These are phyloP conservation scores for Raja brachyura DNA, from an alignment of 2,113 vertebrate species.

Conservation along the genomic window DNA sequence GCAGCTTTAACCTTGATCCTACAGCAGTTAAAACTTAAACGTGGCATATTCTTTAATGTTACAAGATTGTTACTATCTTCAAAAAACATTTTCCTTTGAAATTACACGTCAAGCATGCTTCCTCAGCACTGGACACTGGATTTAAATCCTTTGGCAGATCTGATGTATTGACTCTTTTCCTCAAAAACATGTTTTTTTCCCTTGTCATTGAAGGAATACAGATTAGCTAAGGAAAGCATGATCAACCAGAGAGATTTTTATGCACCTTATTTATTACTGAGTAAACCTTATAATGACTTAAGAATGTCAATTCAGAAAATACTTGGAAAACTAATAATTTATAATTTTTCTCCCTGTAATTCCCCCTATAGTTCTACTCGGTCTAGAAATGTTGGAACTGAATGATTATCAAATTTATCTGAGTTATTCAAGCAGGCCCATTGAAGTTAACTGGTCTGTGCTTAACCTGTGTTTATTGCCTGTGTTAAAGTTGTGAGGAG, in stretches of 20 bases:
- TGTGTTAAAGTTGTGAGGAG: neutral
- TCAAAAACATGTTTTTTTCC: neutral
- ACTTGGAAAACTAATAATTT: neutral
- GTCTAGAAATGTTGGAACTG: neutral
- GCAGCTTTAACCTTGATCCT: neutral
- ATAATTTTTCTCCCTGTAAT: constrained; percentile 21
- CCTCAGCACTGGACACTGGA: neutral
- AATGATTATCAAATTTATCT: neutral
- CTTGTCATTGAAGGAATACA: neutral
- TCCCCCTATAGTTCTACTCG: too few relatives aligned
- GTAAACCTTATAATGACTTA: neutral
- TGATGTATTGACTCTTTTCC: constrained; percentile 4
- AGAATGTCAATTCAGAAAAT: neutral
- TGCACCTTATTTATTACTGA: neutral
- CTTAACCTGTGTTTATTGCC: neutral
- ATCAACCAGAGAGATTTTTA: neutral
- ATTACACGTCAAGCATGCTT: neutral
- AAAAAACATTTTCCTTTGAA: neutral
- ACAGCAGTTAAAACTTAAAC: constrained; percentile 16
- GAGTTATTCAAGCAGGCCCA: neutral
- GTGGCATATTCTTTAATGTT: neutral
- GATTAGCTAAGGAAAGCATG: neutral
- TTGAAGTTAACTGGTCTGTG: neutral
- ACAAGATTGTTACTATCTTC: constrained; percentile 3
- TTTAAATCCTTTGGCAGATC: neutral